Evolutionary conservation across 2,888 invertebrate species (phyloP).

Genomic region (Myopa tessellatipennis): DNA sequence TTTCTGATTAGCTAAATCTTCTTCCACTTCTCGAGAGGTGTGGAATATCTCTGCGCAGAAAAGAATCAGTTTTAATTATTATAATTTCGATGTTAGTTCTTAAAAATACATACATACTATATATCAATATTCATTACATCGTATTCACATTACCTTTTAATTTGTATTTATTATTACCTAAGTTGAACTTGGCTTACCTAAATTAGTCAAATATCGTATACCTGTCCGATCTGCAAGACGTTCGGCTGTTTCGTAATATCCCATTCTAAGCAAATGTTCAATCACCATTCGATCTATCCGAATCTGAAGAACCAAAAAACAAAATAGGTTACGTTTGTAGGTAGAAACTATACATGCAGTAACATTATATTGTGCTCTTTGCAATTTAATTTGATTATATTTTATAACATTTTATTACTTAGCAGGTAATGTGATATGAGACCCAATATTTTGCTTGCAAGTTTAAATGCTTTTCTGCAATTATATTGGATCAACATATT

Average conservation of each 20-base stretch:
- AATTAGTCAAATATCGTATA: conserved; percentile 90
- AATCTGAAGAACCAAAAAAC: conserved; percentile 58
- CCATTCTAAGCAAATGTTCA: conserved; percentile 93
- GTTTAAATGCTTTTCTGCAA: too few species aligned
- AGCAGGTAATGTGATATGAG: too few species aligned
- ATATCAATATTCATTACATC: background rate
- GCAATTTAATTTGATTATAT: too few species aligned
- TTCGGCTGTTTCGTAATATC: conserved; percentile 94
- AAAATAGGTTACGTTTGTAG: too few species aligned
- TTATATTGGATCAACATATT: too few species aligned
- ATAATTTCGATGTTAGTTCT: background rate
- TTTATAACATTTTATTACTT: too few species aligned
- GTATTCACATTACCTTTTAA: background rate
- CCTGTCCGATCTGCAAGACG: conserved; percentile 85
- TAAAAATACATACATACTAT: background rate
- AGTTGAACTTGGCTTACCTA: conserved; percentile 71
- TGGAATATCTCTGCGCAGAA: conserved; percentile 79
- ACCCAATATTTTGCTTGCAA: too few species aligned
- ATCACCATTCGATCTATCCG: conserved; percentile 95
- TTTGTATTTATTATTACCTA: background rate
- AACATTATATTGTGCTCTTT: too few species aligned
- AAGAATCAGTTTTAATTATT: conserved; percentile 2
- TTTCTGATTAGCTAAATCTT: conserved; percentile 83
- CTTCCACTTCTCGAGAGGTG: conserved; percentile 87
- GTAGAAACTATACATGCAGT: too few species aligned